Evolutionary conservation across 2,113 vertebrate species (phyloP).

Genomic region (Columbina picui): DNA sequence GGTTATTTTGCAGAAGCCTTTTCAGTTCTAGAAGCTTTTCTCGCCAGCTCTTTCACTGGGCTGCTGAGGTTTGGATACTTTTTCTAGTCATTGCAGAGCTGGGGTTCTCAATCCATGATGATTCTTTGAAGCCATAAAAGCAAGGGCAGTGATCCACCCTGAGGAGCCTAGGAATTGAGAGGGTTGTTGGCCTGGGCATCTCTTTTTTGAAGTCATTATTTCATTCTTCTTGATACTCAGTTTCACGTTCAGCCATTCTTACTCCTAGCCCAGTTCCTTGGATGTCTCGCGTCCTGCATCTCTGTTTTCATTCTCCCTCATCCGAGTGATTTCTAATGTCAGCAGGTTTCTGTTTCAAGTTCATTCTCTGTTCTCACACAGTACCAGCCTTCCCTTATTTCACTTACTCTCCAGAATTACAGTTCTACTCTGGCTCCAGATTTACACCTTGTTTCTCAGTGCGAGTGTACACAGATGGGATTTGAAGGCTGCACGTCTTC

Average conservation of each 20-base stretch:
- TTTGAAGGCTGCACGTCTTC: background rate
- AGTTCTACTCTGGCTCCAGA: background rate
- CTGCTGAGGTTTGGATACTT: background rate
- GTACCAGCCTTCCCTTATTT: background rate
- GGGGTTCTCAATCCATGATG: background rate
- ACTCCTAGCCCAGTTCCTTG: background rate
- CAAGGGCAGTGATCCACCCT: fast-evolving
- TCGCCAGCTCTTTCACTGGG: background rate
- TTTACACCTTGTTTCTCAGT: background rate
- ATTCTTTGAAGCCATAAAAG: background rate
- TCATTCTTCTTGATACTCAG: background rate
- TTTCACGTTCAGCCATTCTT: background rate
- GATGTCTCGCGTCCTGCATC: background rate
- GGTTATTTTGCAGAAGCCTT: background rate
- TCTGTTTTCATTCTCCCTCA: background rate
- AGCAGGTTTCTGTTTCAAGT: background rate
- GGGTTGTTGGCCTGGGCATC: background rate
- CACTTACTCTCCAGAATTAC: background rate
- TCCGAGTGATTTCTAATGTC: background rate
- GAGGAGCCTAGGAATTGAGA: background rate
- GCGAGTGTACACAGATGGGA: background rate
- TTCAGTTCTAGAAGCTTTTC: background rate
- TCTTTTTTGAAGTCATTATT: background rate
- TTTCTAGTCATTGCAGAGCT: background rate
- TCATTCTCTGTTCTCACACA: background rate